Conservation (phyloP, 1,140 invertebrate species). For the Fopius arisanus region DNA sequence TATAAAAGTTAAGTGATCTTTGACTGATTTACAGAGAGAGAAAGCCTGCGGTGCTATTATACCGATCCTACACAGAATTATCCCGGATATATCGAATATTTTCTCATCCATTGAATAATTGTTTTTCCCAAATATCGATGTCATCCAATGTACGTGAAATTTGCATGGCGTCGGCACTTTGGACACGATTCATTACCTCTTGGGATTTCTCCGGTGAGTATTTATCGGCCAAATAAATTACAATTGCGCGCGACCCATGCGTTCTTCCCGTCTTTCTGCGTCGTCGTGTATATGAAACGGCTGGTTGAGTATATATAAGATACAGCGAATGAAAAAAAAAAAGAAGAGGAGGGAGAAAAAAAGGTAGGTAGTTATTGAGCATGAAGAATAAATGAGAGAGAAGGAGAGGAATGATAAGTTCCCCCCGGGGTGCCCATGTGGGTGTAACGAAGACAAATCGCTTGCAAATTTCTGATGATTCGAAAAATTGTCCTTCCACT, state of each 20-base stretch:
- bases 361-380: not conserved
- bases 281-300: not conserved
- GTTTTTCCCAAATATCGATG: not conserved
- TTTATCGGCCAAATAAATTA: conserved; percentile 54
- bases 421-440: conserved; percentile 49
- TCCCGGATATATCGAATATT: too few relatives aligned
- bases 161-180: conserved; percentile 28
- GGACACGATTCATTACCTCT: conserved; percentile 41
- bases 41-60: not conserved
- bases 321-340: not conserved
- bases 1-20: not conserved
- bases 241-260: conserved; percentile 39
- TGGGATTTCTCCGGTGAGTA: conserved; percentile 38
- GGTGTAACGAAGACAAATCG: conserved; percentile 60
- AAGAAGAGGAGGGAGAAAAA: not conserved
- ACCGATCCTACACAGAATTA: too few relatives aligned
- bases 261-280: not conserved
- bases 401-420: conserved; percentile 25
- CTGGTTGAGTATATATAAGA: not conserved
- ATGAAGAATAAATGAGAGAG: conserved; percentile 17
- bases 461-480: conserved; percentile 56
- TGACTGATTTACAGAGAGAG: not conserved
- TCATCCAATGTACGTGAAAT: not conserved
- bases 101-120: not conserved
- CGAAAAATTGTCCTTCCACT: conserved; percentile 37